A percentile compares a stretch with the other conserved stretches of the same genome.
These are phyloP conservation scores for Gila orcuttii DNA, from an alignment of 2,113 vertebrate genomes.

Conservation along the genomic window DNA sequence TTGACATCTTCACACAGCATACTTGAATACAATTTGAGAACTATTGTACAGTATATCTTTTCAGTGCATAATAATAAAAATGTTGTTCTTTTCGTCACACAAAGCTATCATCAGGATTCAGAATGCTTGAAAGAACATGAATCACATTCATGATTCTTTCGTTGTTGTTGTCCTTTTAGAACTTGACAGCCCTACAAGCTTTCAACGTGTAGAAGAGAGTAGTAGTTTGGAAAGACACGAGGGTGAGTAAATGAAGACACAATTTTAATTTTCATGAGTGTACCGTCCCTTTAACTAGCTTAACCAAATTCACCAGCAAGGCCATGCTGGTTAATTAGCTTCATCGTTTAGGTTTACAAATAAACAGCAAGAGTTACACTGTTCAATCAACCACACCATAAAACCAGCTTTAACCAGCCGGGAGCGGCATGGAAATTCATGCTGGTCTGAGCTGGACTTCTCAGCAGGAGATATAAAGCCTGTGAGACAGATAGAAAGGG, in stretches of 20 bases:
- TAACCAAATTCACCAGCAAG: background rate
- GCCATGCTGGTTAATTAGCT: background rate
- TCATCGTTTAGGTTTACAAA: background rate
- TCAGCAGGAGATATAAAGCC: conserved; percentile 36
- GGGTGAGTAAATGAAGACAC: background rate
- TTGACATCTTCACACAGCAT: background rate
- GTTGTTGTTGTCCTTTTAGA: background rate
- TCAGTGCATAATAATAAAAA: background rate
- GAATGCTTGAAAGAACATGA: background rate
- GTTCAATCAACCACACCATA: background rate
- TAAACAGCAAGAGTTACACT: background rate
- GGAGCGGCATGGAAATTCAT: background rate
- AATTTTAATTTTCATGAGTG: background rate
- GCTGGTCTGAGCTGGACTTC: conserved; percentile 9
- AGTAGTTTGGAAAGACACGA: background rate
- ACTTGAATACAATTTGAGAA: background rate
- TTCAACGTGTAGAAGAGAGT: background rate
- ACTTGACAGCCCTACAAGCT: background rate
- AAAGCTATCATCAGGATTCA: background rate
- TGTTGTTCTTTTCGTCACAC: background rate
- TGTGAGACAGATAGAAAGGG: conserved; percentile 19
- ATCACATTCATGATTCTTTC: background rate
- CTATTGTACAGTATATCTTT: background rate
- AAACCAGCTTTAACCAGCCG: background rate
- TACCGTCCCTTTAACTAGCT: background rate